phyloP scores from a whole-genome alignment of 1,140 invertebrate genomes.

The Heliconius nattereri region DNA sequence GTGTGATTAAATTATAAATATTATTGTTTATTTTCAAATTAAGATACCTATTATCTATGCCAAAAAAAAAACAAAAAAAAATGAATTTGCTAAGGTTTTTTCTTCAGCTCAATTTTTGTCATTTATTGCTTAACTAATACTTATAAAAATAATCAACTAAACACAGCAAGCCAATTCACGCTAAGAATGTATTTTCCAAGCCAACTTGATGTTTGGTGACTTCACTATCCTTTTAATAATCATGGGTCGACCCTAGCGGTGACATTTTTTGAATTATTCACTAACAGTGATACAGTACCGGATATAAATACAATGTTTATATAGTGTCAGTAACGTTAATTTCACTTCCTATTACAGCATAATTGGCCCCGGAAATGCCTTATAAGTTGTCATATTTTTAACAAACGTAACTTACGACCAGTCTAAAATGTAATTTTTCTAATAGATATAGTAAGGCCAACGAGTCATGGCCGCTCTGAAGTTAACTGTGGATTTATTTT shows the following conservation, averaged over 20 bases:
- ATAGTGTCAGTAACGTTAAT: conserved; percentile 18
- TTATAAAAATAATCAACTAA: too few relatives aligned
- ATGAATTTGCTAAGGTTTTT: too few relatives aligned
- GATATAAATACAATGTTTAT: conserved; percentile 6
- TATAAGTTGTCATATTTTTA: conserved; percentile 12
- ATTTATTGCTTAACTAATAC: too few relatives aligned
- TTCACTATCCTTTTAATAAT: background rate
- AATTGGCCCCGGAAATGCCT: conserved; percentile 21
- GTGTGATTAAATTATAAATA: background rate
- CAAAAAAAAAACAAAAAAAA: too few relatives aligned
- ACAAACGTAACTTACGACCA: background rate
- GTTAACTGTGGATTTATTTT: background rate
- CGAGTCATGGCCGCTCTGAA: too few relatives aligned
- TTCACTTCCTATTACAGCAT: conserved; percentile 23
- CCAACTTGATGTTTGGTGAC: background rate
- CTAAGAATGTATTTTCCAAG: too few relatives aligned
- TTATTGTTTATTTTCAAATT: background rate
- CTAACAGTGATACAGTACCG: conserved; percentile 7
- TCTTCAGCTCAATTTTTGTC: background rate
- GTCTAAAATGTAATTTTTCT: background rate
- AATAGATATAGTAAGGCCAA: background rate
- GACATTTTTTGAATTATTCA: conserved; percentile 7
- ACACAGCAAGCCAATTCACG: too few relatives aligned
- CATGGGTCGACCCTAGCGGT: background rate
- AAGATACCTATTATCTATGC: too few relatives aligned